Conservation (phyloP, 1,140 invertebrate species). For the Orchestia grillus region DNA sequence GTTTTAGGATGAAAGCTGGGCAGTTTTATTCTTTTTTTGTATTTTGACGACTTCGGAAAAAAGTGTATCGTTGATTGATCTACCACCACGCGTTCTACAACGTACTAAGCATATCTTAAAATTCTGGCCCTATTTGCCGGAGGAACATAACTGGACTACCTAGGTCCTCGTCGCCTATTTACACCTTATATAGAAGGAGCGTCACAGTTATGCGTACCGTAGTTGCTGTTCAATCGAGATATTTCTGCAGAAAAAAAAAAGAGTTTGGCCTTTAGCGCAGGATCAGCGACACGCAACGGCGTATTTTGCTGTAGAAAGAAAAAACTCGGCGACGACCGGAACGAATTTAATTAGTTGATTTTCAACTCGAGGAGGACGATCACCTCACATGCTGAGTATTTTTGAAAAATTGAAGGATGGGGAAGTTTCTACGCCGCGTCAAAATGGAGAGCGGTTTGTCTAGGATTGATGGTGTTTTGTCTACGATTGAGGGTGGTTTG, state of each 20-base stretch:
- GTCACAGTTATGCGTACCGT: neutral
- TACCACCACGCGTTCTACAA: neutral
- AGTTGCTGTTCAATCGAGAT: neutral
- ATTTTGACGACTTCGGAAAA: neutral
- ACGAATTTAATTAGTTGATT: neutral
- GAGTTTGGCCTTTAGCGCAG: neutral
- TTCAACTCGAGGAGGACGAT: neutral
- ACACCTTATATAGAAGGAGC: neutral
- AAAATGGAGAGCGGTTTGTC: too few relatives aligned
- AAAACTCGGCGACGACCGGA: neutral
- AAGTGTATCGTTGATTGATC: neutral
- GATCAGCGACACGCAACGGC: neutral
- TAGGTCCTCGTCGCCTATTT: neutral
- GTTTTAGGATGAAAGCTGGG: neutral
- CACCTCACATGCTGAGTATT: too few relatives aligned
- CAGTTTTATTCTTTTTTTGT: neutral
- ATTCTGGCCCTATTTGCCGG: neutral
- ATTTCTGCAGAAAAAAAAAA: neutral
- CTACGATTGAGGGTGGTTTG: too few relatives aligned
- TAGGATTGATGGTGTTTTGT: too few relatives aligned
- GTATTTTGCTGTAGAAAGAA: neutral
- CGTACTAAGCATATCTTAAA: neutral
- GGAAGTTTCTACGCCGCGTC: too few relatives aligned
- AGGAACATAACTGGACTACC: neutral
- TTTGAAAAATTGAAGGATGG: too few relatives aligned